Evolutionary conservation across 2,797 vertebrate genomes (phyloP).

Genomic region (Pitangus sulphuratus): DNA sequence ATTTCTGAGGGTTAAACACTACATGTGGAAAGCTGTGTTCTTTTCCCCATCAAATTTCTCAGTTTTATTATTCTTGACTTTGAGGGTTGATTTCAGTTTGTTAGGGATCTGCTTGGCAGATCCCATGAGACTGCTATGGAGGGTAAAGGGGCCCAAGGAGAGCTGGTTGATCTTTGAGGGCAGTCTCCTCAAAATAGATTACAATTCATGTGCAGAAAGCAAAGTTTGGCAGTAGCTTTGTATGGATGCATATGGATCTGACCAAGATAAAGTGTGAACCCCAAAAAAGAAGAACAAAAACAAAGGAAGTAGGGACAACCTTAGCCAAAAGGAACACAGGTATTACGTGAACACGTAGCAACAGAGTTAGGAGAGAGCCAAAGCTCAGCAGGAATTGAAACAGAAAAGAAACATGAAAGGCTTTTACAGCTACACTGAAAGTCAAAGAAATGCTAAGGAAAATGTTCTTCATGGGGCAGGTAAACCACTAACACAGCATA

Average conservation of each 20-base stretch:
- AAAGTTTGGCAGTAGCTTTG: neutral
- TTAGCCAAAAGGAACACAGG: neutral
- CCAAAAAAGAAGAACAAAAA: neutral
- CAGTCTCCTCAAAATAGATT: neutral
- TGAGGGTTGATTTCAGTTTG: neutral
- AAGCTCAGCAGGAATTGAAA: neutral
- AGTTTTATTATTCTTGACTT: neutral
- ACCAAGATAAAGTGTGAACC: neutral
- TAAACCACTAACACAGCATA: neutral
- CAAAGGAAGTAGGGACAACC: neutral
- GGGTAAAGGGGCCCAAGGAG: neutral
- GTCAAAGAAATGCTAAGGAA: neutral
- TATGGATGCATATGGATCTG: neutral
- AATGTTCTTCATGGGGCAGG: neutral
- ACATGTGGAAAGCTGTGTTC: neutral
- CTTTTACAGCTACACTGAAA: neutral
- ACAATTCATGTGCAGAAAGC: neutral
- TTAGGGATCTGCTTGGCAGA: neutral
- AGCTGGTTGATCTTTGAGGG: neutral
- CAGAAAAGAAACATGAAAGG: neutral
- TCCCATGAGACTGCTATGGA: neutral
- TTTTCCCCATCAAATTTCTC: neutral
- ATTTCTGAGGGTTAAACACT: neutral
- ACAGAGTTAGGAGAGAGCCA: neutral
- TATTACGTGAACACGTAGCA: neutral